Base-by-base conservation (phyloP, 92 coral and sea anemone genomes). In the Palythoa grandis region DNA sequence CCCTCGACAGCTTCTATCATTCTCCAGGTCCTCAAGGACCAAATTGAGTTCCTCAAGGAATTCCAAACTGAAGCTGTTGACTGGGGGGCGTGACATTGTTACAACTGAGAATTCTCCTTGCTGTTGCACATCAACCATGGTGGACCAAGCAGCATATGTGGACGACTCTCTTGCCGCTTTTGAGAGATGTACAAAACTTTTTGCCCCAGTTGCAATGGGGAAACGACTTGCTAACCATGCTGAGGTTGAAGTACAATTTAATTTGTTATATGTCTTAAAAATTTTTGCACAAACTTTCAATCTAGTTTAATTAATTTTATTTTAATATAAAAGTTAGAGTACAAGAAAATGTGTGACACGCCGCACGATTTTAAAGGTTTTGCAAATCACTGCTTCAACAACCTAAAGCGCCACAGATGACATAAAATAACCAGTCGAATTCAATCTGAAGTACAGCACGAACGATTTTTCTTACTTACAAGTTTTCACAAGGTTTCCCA, bases 11-110 rank as follows among this genome's bases (percentile, higher is more conserved):
- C 89, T 90, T 3, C 70, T 80, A 23, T 93, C 94, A 63, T 85
- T 75, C 86, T 97, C 98, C 37, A 97, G 91, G n/a, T 87, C 88
- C 48, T 87, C 89, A 58, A 95, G 79, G 15, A 82, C 90, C 25
- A 87, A 54, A 85, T 86, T 91, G 25, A 97, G 87, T 83, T 97
- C 97, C 75, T 93, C 88, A 11, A 97, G 86, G 79, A 95, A 91
- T 35, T 97, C 99, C 70, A 90, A 83, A 61, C 93, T 88, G 61
- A 97, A 94, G 75, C 98, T 93, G 88, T 97, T 97, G 84, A 97
- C 99, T 22, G 99, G 99, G 63, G 91, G 85, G 53, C 98, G 90
- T 69, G 86, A 89, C 87, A 97, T 89, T 86, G 82, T 85, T 53
- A 97, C 78, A 52, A 93, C 67, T 52, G 98, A 87, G 20, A 91